phyloP scores from a whole-genome alignment of 2,797 vertebrate genomes.

The Cossypha dichroa region DNA sequence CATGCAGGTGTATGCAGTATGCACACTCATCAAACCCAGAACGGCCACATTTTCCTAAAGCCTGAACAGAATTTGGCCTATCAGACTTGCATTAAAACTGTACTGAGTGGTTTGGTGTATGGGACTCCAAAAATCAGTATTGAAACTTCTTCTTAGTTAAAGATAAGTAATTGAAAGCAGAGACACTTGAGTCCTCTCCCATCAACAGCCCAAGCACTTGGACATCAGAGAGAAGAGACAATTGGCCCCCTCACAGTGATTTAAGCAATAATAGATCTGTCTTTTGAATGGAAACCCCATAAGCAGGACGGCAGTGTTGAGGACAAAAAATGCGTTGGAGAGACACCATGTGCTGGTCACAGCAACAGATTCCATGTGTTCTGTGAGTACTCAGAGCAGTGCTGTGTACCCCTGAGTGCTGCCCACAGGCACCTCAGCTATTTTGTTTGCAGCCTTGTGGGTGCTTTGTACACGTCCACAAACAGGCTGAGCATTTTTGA shows the following conservation, averaged over 20 bases:
- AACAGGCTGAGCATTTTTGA: background rate
- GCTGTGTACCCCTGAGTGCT: background rate
- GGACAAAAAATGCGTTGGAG: background rate
- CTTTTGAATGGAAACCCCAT: background rate
- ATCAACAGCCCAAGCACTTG: background rate
- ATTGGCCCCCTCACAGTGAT: background rate
- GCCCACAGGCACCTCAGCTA: background rate
- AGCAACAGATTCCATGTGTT: background rate
- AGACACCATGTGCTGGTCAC: background rate
- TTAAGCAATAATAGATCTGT: background rate
- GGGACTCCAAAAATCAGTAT: background rate
- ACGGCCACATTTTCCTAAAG: background rate
- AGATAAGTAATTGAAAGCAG: background rate
- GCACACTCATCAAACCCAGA: background rate
- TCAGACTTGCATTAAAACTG: background rate
- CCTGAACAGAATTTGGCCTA: background rate
- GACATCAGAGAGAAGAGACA: background rate
- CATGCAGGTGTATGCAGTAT: background rate
- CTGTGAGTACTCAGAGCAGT: fast-evolving
- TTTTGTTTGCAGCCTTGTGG: background rate
- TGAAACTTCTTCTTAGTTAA: background rate
- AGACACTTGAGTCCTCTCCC: background rate
- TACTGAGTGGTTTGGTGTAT: background rate
- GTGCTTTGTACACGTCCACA: fast-evolving
- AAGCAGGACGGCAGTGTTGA: background rate